Evolutionary conservation across 2,888 invertebrate genomes (phyloP).

Genomic region (Morpho achilles): DNA sequence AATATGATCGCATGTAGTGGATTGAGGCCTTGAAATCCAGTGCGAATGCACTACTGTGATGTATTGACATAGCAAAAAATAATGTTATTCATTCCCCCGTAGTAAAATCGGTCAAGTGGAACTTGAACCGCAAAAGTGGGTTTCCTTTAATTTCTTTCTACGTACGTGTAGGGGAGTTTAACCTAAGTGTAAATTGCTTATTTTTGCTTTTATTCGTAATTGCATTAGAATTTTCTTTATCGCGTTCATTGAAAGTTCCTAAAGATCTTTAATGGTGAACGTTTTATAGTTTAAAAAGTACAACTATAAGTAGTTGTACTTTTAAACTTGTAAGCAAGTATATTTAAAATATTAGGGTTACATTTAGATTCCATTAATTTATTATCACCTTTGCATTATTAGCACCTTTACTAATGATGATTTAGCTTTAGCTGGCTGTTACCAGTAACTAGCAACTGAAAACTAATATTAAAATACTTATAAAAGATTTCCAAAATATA

Average conservation of each 20-base stretch:
- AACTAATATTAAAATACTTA: too few species aligned
- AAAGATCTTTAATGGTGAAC: too few species aligned
- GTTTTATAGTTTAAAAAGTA: too few species aligned
- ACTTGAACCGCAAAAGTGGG: slow-evolving; percentile 14
- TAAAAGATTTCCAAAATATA: too few species aligned
- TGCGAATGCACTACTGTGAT: slow-evolving; percentile 5
- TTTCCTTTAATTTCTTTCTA: slow-evolving; percentile 12
- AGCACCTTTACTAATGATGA: too few species aligned
- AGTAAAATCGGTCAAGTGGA: slow-evolving; percentile 21
- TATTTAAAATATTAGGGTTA: too few species aligned
- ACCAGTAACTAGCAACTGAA: too few species aligned
- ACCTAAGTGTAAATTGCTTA: not conserved
- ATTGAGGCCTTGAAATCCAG: not conserved
- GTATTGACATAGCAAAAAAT: slow-evolving; percentile 19
- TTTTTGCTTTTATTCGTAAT: not conserved
- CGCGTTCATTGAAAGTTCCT: not conserved
- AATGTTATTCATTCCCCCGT: slow-evolving; percentile 14
- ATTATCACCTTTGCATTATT: too few species aligned
- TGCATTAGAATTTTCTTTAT: not conserved
- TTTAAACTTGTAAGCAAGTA: too few species aligned
- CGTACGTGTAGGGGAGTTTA: slow-evolving; percentile 5
- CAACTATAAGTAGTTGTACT: too few species aligned
- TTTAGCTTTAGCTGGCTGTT: too few species aligned
- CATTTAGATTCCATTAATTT: too few species aligned
- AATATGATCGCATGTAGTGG: not conserved